A percentile compares a stretch with the other conserved stretches of the same genome.
phyloP scores from a whole-genome alignment of 2,888 invertebrate species.

The Hartigia nigra region DNA sequence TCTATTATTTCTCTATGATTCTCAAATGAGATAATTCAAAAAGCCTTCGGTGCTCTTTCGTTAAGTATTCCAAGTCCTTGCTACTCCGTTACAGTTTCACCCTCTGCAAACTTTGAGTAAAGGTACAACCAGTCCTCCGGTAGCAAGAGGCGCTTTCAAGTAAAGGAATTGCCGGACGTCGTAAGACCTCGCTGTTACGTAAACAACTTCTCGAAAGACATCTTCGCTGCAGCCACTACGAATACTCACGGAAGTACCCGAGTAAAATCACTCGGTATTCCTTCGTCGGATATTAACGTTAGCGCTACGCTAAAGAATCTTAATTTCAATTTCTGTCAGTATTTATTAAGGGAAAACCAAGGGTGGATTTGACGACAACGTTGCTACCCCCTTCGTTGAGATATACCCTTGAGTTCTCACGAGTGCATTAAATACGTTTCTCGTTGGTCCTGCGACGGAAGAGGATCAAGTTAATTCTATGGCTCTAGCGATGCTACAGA shows the following conservation, averaged over 20 bases:
- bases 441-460: background rate
- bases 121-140: background rate
- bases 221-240: background rate
- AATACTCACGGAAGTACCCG: background rate
- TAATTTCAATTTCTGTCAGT: background rate
- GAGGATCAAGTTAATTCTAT: too few species aligned
- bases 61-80: background rate
- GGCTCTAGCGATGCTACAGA: too few species aligned
- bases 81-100: background rate
- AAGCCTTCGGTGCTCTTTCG: background rate
- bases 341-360: background rate
- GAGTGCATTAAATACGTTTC: background rate
- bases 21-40: background rate
- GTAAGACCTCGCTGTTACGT: background rate
- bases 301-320: background rate
- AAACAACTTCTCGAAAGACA: background rate
- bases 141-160: background rate
- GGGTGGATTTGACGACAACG: background rate
- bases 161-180: background rate
- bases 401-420: background rate
- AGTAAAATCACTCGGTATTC: background rate
- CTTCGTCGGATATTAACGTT: background rate
- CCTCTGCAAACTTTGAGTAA: background rate
- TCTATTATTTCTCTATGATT: background rate
- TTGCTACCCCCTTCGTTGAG: background rate